Evolutionary conservation across 1,140 invertebrate genomes (phyloP), one percentile per base, ranked within the genome.

Genomic region (Rhizoglyphus robini): DNA sequence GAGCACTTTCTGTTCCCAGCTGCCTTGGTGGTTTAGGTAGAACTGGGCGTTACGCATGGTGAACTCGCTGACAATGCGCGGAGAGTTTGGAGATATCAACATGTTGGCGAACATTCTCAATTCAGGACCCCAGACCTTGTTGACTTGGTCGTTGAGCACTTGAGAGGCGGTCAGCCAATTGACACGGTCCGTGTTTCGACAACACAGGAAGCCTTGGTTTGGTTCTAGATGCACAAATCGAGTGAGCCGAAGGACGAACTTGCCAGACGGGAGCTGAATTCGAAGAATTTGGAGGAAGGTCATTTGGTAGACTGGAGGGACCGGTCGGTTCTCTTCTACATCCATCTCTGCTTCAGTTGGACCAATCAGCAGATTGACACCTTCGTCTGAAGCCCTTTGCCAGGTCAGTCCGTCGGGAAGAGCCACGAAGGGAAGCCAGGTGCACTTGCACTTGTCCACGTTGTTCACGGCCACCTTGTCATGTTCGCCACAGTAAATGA

Each of bases 1-100:
- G 15, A 69, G 20, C 66, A 69, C 30, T 34, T 58, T 60, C 31
- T 67, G 38, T 47, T 68, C 30, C 32, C 29, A 23, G 8, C 18
- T 4, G 36, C 29, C 27, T 8, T 64, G n/a, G 8, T 8, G 51
- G 15, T 8, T 8, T 11, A 54, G 51, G 20, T 54, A 54, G 51
- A 11, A 54, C 23, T 11, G 20, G 4, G 65, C 61, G 4, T 49
- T 67, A 25, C 66, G 38, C 3, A 68, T 25, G 65, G 54, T 67
- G n/a, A 68, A n/a, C 31, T 68, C 67, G 13, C 48, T n/a, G 8
- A 20, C 15, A 25, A n/a, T 63, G 5, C 62, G 13, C 4, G 62
- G 36, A 11, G 58, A 2, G 2, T 18, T 32, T 32, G 27, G 58
- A 34, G 58, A 29, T 23, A 3, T 15, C 29, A 60, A 51, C 48